phyloP scores from a whole-genome alignment of 2,113 vertebrate species.

The Sminthopsis crassicaudata region DNA sequence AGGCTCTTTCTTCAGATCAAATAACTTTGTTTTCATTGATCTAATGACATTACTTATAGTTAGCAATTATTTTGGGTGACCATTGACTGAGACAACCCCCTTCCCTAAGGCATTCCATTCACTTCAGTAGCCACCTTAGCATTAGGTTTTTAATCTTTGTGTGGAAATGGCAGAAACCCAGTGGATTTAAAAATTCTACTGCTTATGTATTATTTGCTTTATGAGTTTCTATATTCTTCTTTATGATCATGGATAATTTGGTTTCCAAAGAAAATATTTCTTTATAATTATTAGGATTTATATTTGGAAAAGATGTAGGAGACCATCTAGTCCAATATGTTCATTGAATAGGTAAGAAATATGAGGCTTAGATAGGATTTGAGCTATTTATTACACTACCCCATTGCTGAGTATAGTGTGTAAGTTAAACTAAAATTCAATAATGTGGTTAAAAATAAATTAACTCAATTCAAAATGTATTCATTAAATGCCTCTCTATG shows the following conservation, averaged over 20 bases:
- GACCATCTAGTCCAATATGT: neutral
- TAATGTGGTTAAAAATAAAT: neutral
- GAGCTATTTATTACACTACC: neutral
- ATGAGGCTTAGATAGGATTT: neutral
- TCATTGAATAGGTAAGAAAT: neutral
- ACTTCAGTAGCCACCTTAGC: constrained; percentile 24
- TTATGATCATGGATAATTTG: neutral
- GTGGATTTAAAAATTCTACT: neutral
- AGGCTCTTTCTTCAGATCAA: constrained; percentile 64
- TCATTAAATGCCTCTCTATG: neutral
- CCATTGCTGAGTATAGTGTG: neutral
- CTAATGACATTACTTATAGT: constrained; percentile 55
- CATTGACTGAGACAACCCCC: constrained; percentile 57
- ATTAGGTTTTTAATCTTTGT: neutral
- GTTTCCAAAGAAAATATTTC: neutral
- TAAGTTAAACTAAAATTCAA: neutral
- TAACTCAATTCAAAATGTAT: neutral
- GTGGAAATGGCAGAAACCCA: neutral
- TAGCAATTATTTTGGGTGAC: constrained; percentile 62
- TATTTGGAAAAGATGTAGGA: neutral
- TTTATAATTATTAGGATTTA: neutral
- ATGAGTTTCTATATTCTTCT: neutral
- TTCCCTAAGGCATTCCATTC: constrained; percentile 44
- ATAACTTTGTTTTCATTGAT: constrained; percentile 70
- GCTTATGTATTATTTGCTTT: constrained; percentile 25